A percentile compares a stretch with the other conserved stretches of the same genome.
These are phyloP conservation scores for Schmidtea mediterranea DNA, from an alignment of 1,140 invertebrate species.

Conservation along the genomic window DNA sequence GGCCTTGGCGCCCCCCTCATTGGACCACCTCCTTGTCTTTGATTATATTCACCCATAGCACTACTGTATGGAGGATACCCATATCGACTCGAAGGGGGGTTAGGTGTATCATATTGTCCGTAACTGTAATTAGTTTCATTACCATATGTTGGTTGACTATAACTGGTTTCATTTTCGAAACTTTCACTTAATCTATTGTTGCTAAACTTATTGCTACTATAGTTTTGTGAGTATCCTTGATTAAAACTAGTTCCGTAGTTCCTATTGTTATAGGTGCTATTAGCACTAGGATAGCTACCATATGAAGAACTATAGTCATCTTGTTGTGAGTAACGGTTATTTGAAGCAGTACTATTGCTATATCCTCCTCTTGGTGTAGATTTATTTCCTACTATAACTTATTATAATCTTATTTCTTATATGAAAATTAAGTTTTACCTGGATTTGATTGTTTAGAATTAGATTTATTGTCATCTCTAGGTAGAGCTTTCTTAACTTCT, in stretches of 20 bases:
- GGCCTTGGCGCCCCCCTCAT: neutral
- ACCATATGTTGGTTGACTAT: neutral
- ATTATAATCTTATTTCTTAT: neutral
- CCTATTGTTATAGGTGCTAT: neutral
- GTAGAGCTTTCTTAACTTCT: slow-evolving; percentile 5
- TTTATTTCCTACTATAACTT: neutral
- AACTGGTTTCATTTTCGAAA: neutral
- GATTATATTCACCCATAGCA: neutral
- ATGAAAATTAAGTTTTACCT: neutral
- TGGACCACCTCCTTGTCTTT: slow-evolving; percentile 1
- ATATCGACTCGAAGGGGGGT: too few species aligned
- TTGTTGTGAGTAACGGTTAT: neutral
- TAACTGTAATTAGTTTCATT: neutral
- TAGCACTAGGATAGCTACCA: neutral
- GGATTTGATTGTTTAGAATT: neutral
- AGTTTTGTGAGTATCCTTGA: neutral
- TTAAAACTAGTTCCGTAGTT: neutral
- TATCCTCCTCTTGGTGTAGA: neutral
- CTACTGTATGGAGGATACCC: too few species aligned
- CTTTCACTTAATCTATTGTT: neutral
- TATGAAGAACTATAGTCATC: neutral
- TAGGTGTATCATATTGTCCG: neutral
- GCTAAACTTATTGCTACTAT: neutral
- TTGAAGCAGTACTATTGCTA: neutral
- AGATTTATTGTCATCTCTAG: neutral